phyloP scores from a whole-genome alignment of 2,888 invertebrate species.

The Tholera decimalis region DNA sequence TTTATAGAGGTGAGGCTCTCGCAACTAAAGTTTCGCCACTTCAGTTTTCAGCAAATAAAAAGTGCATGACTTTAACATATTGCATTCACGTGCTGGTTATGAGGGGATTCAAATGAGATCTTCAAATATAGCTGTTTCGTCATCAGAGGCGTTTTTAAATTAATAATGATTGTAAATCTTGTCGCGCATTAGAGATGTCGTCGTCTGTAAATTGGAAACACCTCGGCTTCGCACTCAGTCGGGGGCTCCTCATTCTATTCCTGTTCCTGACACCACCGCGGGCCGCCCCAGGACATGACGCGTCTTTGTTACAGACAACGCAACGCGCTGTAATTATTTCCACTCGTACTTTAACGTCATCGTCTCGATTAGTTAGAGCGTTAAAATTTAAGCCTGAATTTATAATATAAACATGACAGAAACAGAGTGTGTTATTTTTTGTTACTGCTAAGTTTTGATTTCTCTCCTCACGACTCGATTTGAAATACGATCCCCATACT shows the following conservation, averaged over 20 bases:
- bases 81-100: slow-evolving; percentile 46
- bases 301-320: slow-evolving; percentile 84
- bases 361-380: slow-evolving; percentile 73
- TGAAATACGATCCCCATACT: slow-evolving; percentile 63
- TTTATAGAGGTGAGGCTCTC: slow-evolving; percentile 66
- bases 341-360: slow-evolving; percentile 81
- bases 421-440: slow-evolving; percentile 53
- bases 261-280: slow-evolving; percentile 85
- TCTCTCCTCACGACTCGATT: slow-evolving; percentile 47
- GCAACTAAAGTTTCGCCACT: slow-evolving; percentile 62
- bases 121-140: slow-evolving; percentile 83
- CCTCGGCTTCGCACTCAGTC: slow-evolving; percentile 77
- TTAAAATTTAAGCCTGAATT: slow-evolving; percentile 56
- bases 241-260: slow-evolving; percentile 84
- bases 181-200: slow-evolving; percentile 76
- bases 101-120: slow-evolving; percentile 72
- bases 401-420: slow-evolving; percentile 58
- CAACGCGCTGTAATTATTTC: slow-evolving; percentile 85
- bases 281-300: slow-evolving; percentile 73
- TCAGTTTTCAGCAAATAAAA: slow-evolving; percentile 54
- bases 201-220: slow-evolving; percentile 86
- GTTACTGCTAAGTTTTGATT: slow-evolving; percentile 51
- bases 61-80: slow-evolving; percentile 42
- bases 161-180: slow-evolving; percentile 87
- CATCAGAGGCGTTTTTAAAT: slow-evolving; percentile 84